These are phyloP conservation scores for Urocitellus parryii DNA, from an alignment of 2,113 vertebrate species.

Conservation along the genomic window DNA sequence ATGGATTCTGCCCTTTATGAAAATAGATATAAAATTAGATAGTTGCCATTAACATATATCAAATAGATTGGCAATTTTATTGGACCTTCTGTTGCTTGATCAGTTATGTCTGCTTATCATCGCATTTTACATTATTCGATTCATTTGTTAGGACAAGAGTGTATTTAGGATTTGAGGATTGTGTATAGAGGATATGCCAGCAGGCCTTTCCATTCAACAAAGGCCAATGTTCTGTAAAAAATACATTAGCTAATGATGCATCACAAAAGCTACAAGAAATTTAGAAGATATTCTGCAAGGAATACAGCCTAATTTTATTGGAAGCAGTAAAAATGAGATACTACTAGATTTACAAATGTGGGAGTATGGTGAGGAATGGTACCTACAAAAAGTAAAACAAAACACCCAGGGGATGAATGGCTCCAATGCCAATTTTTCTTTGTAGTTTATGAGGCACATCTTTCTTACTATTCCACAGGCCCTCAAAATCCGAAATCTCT, in stretches of 20 bases:
- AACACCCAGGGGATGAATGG: neutral
- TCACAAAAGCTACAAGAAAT: neutral
- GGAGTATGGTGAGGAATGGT: accelerated
- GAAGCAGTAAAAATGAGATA: neutral
- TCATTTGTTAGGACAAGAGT: slow-evolving; percentile 3
- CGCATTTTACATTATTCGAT: neutral
- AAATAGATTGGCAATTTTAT: neutral
- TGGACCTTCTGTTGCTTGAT: neutral
- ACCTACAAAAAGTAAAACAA: neutral
- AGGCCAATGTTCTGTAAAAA: neutral
- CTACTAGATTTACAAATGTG: neutral
- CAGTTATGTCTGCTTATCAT: neutral
- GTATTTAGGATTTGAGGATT: neutral
- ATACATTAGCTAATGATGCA: neutral
- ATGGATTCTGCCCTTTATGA: neutral
- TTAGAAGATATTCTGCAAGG: neutral
- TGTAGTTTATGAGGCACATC: neutral
- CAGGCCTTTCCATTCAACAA: neutral
- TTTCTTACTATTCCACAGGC: neutral
- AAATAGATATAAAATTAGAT: neutral
- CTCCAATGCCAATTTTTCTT: neutral
- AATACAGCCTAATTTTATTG: neutral
- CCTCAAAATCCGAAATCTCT: neutral
- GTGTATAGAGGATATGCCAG: neutral
- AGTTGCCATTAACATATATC: neutral